phyloP scores from a whole-genome alignment of 2,797 vertebrate genomes.

The Platalea minor region DNA sequence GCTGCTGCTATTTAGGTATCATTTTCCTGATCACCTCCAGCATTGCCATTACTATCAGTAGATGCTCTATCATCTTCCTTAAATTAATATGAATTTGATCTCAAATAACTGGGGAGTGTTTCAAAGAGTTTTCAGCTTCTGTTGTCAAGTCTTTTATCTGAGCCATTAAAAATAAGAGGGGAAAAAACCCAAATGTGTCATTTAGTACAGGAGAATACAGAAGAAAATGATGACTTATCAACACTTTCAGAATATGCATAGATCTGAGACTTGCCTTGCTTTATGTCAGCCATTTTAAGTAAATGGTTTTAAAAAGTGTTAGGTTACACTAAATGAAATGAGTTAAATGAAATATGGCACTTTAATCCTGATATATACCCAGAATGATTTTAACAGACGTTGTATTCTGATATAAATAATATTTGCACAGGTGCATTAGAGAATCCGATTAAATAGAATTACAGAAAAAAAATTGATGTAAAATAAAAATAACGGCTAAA shows the following conservation, averaged over 20 bases:
- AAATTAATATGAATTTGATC: constrained; percentile 1
- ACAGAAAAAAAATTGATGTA: neutral
- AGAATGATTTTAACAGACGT: neutral
- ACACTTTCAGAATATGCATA: neutral
- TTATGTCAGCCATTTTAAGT: neutral
- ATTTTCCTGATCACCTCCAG: constrained; percentile 1
- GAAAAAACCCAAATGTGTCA: constrained; percentile 1
- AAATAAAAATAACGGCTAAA: neutral
- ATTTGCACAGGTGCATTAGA: neutral
- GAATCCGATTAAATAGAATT: neutral
- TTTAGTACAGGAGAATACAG: neutral
- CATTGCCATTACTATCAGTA: neutral
- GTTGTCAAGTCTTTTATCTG: constrained; percentile 44
- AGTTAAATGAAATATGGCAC: neutral
- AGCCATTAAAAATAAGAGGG: constrained; percentile 5
- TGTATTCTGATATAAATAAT: neutral
- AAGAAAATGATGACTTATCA: neutral
- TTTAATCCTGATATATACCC: neutral
- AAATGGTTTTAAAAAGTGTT: neutral
- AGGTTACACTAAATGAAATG: neutral
- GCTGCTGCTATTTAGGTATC: neutral
- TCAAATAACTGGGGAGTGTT: neutral
- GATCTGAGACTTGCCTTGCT: neutral
- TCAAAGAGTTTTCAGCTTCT: constrained; percentile 43
- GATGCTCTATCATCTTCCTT: neutral